Conservation (phyloP, 2,797 vertebrate genomes). For the Microhierax caerulescens region DNA sequence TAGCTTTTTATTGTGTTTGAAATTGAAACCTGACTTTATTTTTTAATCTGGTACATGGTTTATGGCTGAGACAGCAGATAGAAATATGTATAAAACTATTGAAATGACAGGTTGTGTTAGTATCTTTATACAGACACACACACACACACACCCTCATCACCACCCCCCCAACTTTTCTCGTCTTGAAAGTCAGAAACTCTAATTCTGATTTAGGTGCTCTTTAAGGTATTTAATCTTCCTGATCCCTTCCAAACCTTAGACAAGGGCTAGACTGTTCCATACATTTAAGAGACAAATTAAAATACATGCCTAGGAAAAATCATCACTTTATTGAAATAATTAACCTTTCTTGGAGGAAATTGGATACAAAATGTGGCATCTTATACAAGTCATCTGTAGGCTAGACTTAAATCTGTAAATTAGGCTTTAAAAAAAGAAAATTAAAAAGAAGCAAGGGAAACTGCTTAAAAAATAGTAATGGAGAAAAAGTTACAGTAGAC, state of each 20-base stretch:
- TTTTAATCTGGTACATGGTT: background rate
- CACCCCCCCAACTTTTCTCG: accelerated
- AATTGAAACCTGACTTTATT: background rate
- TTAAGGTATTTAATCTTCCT: background rate
- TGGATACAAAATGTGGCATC: background rate
- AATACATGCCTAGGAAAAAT: background rate
- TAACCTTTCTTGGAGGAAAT: background rate
- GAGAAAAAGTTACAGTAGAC: background rate
- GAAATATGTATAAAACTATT: background rate
- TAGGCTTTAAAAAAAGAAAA: background rate
- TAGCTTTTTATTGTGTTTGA: background rate
- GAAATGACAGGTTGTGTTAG: background rate
- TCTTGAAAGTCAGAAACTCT: background rate
- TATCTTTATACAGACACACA: background rate
- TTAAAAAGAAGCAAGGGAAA: background rate
- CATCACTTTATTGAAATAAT: background rate
- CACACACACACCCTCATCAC: too few relatives aligned
- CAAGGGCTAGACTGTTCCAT: background rate
- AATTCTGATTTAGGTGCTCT: background rate
- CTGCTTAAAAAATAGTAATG: background rate
- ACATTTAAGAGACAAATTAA: background rate
- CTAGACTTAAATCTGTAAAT: background rate
- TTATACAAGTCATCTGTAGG: background rate
- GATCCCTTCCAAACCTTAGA: background rate
- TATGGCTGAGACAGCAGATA: background rate